Base-by-base conservation (phyloP, 2,888 invertebrate genomes). In the Glaucopsyche alexis region DNA sequence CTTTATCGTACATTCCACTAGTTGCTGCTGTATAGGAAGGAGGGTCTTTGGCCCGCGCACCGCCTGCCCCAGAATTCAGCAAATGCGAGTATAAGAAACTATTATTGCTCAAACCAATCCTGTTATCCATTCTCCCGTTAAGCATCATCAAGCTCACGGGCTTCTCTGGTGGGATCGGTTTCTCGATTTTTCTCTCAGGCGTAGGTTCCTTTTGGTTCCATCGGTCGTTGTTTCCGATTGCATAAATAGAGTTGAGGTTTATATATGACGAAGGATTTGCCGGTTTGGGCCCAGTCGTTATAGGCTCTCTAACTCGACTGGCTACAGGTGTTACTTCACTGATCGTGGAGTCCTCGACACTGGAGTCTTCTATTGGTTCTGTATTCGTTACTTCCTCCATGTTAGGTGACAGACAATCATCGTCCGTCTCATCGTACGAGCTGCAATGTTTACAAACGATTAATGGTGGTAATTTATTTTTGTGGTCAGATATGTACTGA, bases 401-500 rank as follows among this genome's bases (percentile, higher is more conserved):
- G 84, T 95, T 95, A 77, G 95, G 95, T 75, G 95, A 95, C 76
- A 95, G 91, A 78, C 94, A 93, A 84, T 95, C 95, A 76, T 95
- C 95, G 79, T 94, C 95, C 65, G 94, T 94, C 86, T 95, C 95
- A 95, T 95, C 95, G 94, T 94, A 95, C 84, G 95, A 95, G 94
- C 95, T 95, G 93, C 66, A 94, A 89, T 74, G 70, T 47, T 13
- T 9, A 78, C 66, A 69, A 29, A 74, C n/a, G 55, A 71, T 52
- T 19, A 74, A 71, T 69, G 77, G 69, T 72, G 50, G 71, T 69
- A 50, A 71, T 60, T 47, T 8, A n/a, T 1, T 45, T 7, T 5
- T 19, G 40, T 71, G 69, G 71, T 77, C 50, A 64, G 69, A 73
- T 80, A 90, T 90, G 90, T 89, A 90, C 89, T 90, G 89, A 91